Evolutionary conservation across 2,888 invertebrate species (phyloP).

Genomic region (Tetropium fuscum): DNA sequence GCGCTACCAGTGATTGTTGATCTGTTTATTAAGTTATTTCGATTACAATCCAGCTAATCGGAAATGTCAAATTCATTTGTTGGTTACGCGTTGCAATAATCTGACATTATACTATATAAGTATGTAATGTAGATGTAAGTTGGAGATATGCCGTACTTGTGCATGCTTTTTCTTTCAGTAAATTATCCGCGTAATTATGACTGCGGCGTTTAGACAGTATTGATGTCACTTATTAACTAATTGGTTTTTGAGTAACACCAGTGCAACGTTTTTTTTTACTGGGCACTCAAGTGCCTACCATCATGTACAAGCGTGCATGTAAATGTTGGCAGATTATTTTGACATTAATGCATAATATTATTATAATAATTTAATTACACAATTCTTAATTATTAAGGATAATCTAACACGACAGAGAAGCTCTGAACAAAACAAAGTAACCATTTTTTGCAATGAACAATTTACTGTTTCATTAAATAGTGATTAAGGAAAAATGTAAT

Average conservation of each 20-base stretch:
- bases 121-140: background rate
- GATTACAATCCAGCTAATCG: constrained; percentile 11
- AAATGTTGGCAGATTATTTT: background rate
- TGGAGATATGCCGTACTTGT: background rate
- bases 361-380: no score
- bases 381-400: no score
- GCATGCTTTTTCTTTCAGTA: constrained; percentile 9
- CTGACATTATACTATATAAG: constrained; percentile 5
- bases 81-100: background rate
- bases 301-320: background rate
- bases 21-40: constrained; percentile 15
- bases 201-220: constrained; percentile 9
- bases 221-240: constrained; percentile 4
- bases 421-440: no score
- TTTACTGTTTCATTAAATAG: no score
- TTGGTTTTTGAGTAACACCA: background rate
- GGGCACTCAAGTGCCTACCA: background rate
- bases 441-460: no score
- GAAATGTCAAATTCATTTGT: constrained; percentile 20
- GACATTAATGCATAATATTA: background rate
- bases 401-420: no score
- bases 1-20: constrained; percentile 1
- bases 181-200: constrained; percentile 17
- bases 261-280: background rate
- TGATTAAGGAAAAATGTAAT: no score